A percentile compares a stretch with the other conserved stretches of the same genome.
Conservation (phyloP, 2,113 vertebrate species). For the Holacanthus passer region DNA sequence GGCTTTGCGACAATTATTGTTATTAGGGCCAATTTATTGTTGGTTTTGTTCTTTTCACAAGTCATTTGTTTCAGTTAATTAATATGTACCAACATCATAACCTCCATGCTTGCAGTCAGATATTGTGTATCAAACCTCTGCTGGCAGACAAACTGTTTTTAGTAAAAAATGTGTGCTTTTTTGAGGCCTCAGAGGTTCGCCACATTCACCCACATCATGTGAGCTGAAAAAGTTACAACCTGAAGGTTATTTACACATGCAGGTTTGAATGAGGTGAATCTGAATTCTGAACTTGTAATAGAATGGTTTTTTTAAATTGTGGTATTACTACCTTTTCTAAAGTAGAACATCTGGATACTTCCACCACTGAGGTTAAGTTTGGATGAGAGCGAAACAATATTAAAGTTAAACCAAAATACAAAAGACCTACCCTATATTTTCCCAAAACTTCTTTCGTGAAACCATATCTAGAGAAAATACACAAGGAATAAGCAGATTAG, state of each 20-base stretch:
- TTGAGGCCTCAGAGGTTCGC: no score
- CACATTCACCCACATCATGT: not conserved
- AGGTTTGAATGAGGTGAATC: not conserved
- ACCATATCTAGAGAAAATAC: constrained; percentile 88
- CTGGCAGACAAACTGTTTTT: not conserved
- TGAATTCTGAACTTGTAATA: no score
- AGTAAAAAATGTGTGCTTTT: not conserved
- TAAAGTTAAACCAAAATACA: not conserved
- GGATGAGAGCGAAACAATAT: not conserved
- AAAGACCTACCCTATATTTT: constrained; percentile 89
- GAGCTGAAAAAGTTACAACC: not conserved
- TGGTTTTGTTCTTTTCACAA: no score
- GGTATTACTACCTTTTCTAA: no score
- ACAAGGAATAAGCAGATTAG: constrained; percentile 36
- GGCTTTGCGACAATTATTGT: no score
- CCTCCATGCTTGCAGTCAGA: not conserved
- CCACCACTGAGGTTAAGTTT: not conserved
- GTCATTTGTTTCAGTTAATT: not conserved
- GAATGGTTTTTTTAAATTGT: no score
- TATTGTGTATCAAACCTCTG: not conserved
- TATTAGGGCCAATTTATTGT: no score
- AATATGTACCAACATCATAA: not conserved
- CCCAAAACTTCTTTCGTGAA: constrained; percentile 94
- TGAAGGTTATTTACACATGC: constrained; percentile 23
- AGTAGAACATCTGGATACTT: not conserved